Evolutionary conservation across 2,888 invertebrate species (phyloP), one percentile per base, ranked within the genome.

Genomic region (Thera britannica): DNA sequence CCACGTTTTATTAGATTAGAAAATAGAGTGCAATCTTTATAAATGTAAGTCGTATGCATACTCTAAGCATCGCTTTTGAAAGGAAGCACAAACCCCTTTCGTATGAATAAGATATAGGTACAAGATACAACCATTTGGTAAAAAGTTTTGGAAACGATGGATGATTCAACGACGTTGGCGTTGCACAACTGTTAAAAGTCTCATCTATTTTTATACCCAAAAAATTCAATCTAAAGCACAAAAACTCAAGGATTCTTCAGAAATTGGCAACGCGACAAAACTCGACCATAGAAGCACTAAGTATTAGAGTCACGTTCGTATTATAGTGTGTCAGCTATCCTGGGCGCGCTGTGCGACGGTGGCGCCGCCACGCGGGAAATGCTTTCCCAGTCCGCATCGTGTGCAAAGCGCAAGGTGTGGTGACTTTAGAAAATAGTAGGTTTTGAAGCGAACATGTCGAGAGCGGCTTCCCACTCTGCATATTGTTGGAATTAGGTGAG

Each of bases 331-430:
- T 62, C 23, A 66, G 57, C 61, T 52, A 48, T 60, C 46, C 8
- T 3, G 6, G 35, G 34, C 58, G 62, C 58, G 44, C 9, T 2
- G 44, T 11, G 67, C 66, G 61, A 58, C 64, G 35, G 72, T 63
- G 67, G 71, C 68, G 59, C 68, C 66, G 65, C 67, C 67, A 35
- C 58, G 61, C 61, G 58, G 70, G 73, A 73, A 73, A 75, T 75
- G 71, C 69, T 68, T 72, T 75, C 68, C 61, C 67, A 73, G 72
- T 69, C 75, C 69, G 23, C 23, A 23, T 23, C 23, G 23, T 68
- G 67, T 58, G 68, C 69, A 54, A 67, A 65, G 65, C 62, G 52
- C 58, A 55, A 70, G 63, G 58, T 64, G 66, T 63, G 6, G 57
- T 5, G 56, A 61, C 41, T 58, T 67, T 62, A 38, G 48, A 58